Percentiles rank a stretch among this genome's conserved stretches.
Evolutionary conservation across 2,888 invertebrate species (phyloP).

Genomic region (Thelaira solivaga): DNA sequence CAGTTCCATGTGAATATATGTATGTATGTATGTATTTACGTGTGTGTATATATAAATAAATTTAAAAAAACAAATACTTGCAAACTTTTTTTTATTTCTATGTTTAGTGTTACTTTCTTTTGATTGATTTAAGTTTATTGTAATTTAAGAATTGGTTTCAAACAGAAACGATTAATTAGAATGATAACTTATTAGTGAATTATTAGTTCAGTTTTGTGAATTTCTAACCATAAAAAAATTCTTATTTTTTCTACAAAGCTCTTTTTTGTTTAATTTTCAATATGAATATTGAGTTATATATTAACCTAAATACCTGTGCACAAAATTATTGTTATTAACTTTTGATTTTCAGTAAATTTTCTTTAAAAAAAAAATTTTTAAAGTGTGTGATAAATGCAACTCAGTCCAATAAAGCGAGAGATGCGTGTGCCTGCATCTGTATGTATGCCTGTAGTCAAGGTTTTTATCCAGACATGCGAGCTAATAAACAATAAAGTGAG

Average conservation of each 20-base stretch:
- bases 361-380: neutral
- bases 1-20: slow-evolving; percentile 28
- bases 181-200: slow-evolving; percentile 23
- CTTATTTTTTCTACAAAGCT: neutral
- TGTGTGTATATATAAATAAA: slow-evolving; percentile 38
- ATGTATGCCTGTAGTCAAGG: too few species aligned
- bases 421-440: too few species aligned
- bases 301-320: slow-evolving; percentile 7
- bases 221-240: neutral
- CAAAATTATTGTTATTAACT: slow-evolving; percentile 29
- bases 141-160: slow-evolving; percentile 15
- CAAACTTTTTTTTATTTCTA: slow-evolving; percentile 37
- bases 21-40: slow-evolving; percentile 46
- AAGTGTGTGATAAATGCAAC: neutral
- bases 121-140: slow-evolving; percentile 17
- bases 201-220: slow-evolving; percentile 23
- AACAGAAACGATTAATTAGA: slow-evolving; percentile 11
- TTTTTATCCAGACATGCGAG: too few species aligned
- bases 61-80: slow-evolving; percentile 40
- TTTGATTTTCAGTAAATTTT: neutral
- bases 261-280: slow-evolving; percentile 13
- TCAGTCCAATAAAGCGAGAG: neutral
- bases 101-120: slow-evolving; percentile 8
- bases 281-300: slow-evolving; percentile 17
- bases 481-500: too few species aligned